Evolutionary conservation across 2,888 invertebrate species (phyloP), one percentile per base, ranked within the genome.

Genomic region (Epistrophe eligans): DNA sequence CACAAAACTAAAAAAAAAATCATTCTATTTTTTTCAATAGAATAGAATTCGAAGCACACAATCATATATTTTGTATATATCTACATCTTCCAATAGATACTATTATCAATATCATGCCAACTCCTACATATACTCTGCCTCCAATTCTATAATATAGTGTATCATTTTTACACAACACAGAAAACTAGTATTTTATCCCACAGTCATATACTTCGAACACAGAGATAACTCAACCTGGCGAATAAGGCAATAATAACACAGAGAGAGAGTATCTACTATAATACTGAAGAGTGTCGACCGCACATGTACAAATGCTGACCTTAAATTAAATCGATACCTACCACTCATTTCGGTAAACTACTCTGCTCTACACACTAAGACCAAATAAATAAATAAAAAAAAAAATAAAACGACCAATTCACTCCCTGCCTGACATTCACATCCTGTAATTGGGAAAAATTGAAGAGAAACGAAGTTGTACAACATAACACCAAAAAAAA

Each of bases 281-380:
- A 48, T 74, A 50, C n/a, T 55, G 74, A 73, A 50, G 48, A 77
- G 35, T 62, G 73, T 67, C 67, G 62, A 77, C 72, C 67, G 48
- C 52, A 81, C 72, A 48, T 72, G 76, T 72, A 81, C 81, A 77
- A 72, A 32, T 55, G 38, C 62, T 80, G 81, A 81, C 81, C 81
- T 81, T 15, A 81, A 81, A 74, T 77, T 81, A 81, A 85, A 85
- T 81, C 85, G 81, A 85, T 85, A 77, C 60, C 17, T 85, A 77
- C 60, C 17, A 19, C 67, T 60, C 35, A 40, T 73, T 70, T 50
- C 35, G 17, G 24, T 50, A 67, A 4, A 4, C 11, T 6, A 9
- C 10, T 5, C 43, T 24, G 1, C 19, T 17, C 4, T 13, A 58
- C 38, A n/a, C 13, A 52, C 38, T 17, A 5, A 19, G n/a, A 11